Evolutionary conservation across 1,140 invertebrate species (phyloP).

Genomic region (Drosophila pandora): DNA sequence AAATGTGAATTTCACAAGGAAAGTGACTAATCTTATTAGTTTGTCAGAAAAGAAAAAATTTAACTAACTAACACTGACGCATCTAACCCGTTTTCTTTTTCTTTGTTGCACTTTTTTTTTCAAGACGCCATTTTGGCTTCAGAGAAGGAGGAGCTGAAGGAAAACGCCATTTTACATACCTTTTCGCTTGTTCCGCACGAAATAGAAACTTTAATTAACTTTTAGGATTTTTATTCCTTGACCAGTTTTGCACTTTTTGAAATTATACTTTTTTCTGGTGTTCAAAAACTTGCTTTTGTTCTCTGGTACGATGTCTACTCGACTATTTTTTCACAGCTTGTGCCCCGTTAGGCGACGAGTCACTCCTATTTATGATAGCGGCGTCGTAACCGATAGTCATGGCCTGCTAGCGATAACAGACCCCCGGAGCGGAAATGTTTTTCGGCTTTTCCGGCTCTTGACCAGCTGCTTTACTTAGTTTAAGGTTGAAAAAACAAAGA

Average conservation of each 20-base stretch:
- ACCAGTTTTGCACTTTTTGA: conserved; percentile 36
- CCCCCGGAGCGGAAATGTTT: background rate
- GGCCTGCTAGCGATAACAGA: conserved; percentile 17
- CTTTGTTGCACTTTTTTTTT: conserved; percentile 30
- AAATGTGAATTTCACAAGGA: conserved; percentile 18
- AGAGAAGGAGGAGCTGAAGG: no score
- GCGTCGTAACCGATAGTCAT: background rate
- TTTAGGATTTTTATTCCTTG: conserved; percentile 1
- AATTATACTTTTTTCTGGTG: conserved; percentile 10
- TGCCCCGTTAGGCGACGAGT: background rate
- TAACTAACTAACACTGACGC: conserved; percentile 10
- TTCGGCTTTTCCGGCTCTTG: conserved; percentile 4
- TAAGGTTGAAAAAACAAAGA: background rate
- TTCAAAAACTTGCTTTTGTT: conserved; percentile 39
- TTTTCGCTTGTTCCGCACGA: conserved; percentile 22
- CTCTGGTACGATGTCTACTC: conserved; percentile 8
- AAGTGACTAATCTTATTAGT: conserved; percentile 32
- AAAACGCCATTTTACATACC: conserved; percentile 23
- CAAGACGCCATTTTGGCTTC: conserved; percentile 38
- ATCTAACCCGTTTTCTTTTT: conserved; percentile 8
- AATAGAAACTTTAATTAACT: conserved; percentile 9
- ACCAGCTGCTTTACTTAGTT: no score
- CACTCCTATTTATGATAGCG: conserved; percentile 39
- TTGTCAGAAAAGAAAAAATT: background rate
- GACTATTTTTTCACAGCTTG: conserved; percentile 35